Base-by-base conservation (phyloP, 2,113 vertebrate species). In the Pelobates fuscus region DNA sequence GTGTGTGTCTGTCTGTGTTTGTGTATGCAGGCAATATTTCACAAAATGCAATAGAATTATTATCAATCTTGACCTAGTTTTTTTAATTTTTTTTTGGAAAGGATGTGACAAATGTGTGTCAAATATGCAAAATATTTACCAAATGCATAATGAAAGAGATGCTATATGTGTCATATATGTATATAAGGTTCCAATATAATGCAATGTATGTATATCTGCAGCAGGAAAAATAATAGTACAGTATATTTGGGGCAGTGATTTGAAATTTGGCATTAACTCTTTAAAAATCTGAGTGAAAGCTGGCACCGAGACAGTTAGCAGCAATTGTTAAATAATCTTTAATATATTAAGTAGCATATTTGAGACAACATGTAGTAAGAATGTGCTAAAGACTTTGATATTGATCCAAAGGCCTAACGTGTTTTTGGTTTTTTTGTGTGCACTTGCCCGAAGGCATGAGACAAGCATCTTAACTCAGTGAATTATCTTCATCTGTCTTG, bases 401-500 rank as follows among this genome's bases (percentile, higher is more conserved):
- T 77, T 77, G 73, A 77, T 77, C 73, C 73, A 61, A 67, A 60
- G 43, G 55, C 73, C 64, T 46, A 49, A 23, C 55, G 29, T 37
- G 61, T 59, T 49, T 70, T 37, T 1, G 5, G 32, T 37, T 70
- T 60, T 26, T 71, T 55, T 55, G 25, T 8, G 64, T 68, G 52
- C 67, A 68, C 73, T 77, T 77, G 73, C 73, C 73, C 65, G 41
- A 77, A 77, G 73, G 73, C 73, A 26, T 68, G 54, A 68, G 73
- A 77, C 73, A 77, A 77, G 73, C 64, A 68, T 77, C 73, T 77
- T 77, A 77, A 77, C 73, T 77, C 65, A 67, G 73, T 68, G 73
- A 68, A 77, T 77, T 67, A 77, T 77, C 73, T 68, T 77, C 65
- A 68, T 77, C 57, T 59, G 65, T 77, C 73, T 77, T 68, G 26